These are phyloP conservation scores for Apamea monoglypha DNA, from an alignment of 2,888 invertebrate genomes.

Conservation along the genomic window DNA sequence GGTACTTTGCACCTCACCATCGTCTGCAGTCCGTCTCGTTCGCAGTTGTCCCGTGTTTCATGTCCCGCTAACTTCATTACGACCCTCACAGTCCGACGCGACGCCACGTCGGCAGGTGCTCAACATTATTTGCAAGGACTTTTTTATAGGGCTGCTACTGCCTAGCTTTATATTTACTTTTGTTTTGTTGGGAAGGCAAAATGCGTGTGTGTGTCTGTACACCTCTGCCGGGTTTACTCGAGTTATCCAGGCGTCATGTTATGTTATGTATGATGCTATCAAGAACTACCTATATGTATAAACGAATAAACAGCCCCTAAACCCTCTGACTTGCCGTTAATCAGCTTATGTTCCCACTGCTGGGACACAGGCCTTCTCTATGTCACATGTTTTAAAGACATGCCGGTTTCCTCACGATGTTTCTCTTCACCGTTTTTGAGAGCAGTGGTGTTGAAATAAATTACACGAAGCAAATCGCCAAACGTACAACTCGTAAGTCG, in stretches of 20 bases:
- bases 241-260: neutral
- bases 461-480: too few species aligned
- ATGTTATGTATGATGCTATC: neutral
- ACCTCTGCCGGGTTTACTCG: neutral
- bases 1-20: too few species aligned
- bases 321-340: too few species aligned
- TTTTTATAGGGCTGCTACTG: constrained; percentile 31
- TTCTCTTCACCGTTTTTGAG: too few species aligned
- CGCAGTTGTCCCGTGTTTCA: constrained; percentile 3
- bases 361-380: too few species aligned
- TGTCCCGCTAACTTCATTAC: constrained; percentile 43
- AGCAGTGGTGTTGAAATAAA: too few species aligned
- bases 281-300: neutral
- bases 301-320: neutral
- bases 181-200: neutral
- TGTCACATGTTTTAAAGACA: too few species aligned
- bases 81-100: constrained; percentile 6
- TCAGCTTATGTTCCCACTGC: too few species aligned
- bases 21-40: too few species aligned
- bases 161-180: neutral
- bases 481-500: too few species aligned
- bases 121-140: constrained; percentile 8
- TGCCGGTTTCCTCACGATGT: too few species aligned
- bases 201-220: neutral
- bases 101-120: constrained; percentile 41